Percentiles rank a stretch among this genome's conserved stretches.
These are phyloP conservation scores for Typhlichthys eigenmanni DNA, from an alignment of 2,797 vertebrate genomes.

Conservation along the genomic window DNA sequence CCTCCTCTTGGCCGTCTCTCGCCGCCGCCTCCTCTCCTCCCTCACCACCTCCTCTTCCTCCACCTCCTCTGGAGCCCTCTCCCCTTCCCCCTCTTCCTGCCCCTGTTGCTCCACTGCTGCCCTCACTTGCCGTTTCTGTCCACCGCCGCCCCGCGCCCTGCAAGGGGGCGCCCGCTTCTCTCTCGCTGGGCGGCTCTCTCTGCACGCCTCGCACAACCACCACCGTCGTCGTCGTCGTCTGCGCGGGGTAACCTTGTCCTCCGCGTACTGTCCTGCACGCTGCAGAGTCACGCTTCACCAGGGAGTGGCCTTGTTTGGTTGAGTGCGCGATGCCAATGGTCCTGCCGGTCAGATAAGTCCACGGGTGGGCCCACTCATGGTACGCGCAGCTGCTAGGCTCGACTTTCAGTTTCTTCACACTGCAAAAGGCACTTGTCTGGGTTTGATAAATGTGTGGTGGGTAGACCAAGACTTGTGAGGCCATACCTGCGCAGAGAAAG, in stretches of 20 bases:
- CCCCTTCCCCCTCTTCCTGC: slow-evolving; percentile 72
- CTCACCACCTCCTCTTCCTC: slow-evolving; percentile 31
- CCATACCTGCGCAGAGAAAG: slow-evolving; percentile 89
- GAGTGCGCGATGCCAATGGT: slow-evolving; percentile 88
- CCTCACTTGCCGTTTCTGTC: slow-evolving; percentile 74
- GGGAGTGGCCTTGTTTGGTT: slow-evolving; percentile 83
- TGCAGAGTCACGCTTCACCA: slow-evolving; percentile 87
- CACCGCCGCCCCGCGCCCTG: slow-evolving; percentile 71
- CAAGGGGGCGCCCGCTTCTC: slow-evolving; percentile 61
- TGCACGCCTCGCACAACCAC: slow-evolving; percentile 90
- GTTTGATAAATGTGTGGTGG: slow-evolving; percentile 99
- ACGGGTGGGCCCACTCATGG: slow-evolving; percentile 91
- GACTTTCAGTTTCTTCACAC: slow-evolving; percentile 99
- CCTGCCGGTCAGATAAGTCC: slow-evolving; percentile 94
- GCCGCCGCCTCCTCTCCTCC: slow-evolving; percentile 48
- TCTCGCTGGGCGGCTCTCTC: slow-evolving; percentile 68
- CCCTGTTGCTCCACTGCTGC: slow-evolving; percentile 75
- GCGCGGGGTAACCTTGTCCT: slow-evolving; percentile 86
- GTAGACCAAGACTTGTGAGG: slow-evolving; percentile 99
- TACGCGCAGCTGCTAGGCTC: slow-evolving; percentile 96
- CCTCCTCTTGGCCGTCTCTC: slow-evolving; percentile 62
- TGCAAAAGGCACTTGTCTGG: slow-evolving; percentile 99
- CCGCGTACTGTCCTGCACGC: slow-evolving; percentile 80
- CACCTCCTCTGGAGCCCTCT: slow-evolving; percentile 66
- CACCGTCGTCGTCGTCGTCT: slow-evolving; percentile 60